phyloP scores from a whole-genome alignment of 2,113 vertebrate genomes.

The Pyxicephalus adspersus region DNA sequence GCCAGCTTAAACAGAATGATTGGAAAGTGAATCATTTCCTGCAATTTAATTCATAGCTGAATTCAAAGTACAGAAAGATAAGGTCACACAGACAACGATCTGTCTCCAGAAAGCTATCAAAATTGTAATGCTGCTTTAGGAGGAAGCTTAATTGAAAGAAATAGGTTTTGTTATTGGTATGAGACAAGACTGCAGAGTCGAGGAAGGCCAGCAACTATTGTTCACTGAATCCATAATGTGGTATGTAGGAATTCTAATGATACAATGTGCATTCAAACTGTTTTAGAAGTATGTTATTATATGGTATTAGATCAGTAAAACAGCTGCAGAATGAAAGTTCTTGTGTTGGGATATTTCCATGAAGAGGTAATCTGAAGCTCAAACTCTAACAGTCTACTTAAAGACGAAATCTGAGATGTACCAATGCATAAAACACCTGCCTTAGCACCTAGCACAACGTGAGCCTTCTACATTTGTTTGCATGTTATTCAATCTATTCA shows the following conservation, averaged over 20 bases:
- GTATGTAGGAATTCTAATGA: constrained; percentile 56
- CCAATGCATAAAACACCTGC: constrained; percentile 18
- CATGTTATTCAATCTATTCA: too few relatives aligned
- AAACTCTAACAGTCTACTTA: constrained; percentile 12
- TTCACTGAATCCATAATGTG: constrained; percentile 35
- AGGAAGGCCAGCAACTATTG: constrained; percentile 58
- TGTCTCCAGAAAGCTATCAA: constrained; percentile 63
- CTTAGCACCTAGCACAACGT: background rate
- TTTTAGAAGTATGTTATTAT: constrained; percentile 61
- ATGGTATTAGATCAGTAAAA: constrained; percentile 61
- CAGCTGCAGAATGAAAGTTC: constrained; percentile 38
- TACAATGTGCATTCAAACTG: constrained; percentile 57
- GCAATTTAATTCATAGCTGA: constrained; percentile 71
- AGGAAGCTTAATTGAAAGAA: constrained; percentile 60
- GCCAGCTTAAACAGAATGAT: constrained; percentile 67
- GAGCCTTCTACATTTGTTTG: too few relatives aligned
- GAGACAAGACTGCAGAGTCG: constrained; percentile 59
- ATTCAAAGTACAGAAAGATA: constrained; percentile 65
- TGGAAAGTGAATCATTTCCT: constrained; percentile 72
- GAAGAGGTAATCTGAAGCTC: constrained; percentile 8
- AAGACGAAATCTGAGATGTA: constrained; percentile 2
- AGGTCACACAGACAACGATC: constrained; percentile 63
- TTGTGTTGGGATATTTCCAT: background rate
- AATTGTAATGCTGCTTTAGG: constrained; percentile 55
- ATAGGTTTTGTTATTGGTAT: constrained; percentile 58